Conservation (phyloP, 2,888 invertebrate species). For the Heliconius hortense region DNA sequence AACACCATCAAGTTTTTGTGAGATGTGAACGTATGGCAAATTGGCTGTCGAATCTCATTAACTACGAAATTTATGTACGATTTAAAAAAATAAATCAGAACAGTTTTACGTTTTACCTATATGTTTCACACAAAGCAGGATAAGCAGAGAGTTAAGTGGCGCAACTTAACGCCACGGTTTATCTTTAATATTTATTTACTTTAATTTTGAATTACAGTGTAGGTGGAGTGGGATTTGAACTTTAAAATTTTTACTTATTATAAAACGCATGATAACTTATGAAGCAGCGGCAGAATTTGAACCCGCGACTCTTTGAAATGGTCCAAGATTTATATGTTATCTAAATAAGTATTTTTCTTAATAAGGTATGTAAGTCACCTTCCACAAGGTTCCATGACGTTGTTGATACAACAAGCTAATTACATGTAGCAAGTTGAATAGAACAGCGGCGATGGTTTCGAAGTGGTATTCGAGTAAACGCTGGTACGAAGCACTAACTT, state of each 20-base stretch:
- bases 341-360: no score
- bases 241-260: not conserved
- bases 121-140: not conserved
- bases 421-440: constrained; percentile 28
- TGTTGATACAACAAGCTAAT: constrained; percentile 13
- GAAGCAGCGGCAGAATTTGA: no score
- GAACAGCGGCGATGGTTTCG: constrained; percentile 47
- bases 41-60: not conserved
- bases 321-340: no score
- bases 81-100: not conserved
- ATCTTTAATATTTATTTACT: no score
- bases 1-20: not conserved
- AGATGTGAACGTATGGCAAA: not conserved
- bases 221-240: no score
- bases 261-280: no score
- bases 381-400: not conserved
- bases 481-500: constrained; percentile 62
- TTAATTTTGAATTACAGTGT: no score
- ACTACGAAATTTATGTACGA: constrained; percentile 5
- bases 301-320: no score
- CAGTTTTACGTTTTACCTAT: not conserved
- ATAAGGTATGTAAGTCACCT: not conserved
- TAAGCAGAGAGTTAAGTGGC: not conserved
- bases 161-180: not conserved
- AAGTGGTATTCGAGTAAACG: constrained; percentile 54